Base-by-base conservation (phyloP, 2,888 invertebrate genomes). In the Drosophila subquinaria region DNA sequence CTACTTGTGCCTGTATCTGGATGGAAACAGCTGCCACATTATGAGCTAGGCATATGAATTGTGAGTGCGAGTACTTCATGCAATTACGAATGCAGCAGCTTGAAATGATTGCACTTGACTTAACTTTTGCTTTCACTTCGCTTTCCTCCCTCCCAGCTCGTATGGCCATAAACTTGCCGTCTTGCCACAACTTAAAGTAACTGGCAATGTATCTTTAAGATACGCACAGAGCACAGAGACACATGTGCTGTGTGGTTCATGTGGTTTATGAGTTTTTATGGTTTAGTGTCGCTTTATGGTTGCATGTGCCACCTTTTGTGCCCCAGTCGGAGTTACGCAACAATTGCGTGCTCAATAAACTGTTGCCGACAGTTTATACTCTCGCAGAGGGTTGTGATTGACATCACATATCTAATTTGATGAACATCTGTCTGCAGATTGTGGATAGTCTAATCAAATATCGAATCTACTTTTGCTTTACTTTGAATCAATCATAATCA, bases 31-130 rank as follows among this genome's bases (percentile, higher is more conserved):
- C 76, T 87, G 84, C 61, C 73, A 53, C 48, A 77, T 75, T 68
- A 66, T 48, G 48, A 69, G 75, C 48, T 47, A 45, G 51, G 63
- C 79, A 64, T 69, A 73, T 60, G 69, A 69, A 66, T 76, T 65
- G 62, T 50, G 68, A 63, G 62, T 65, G 59, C 69, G 68, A 63
- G 67, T 79, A 74, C 71, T 73, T 69, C 47, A 71, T 51, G 69
- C 63, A 82, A 83, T 73, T 82, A 69, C 68, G 56, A 69, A 73
- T 81, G 88, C 79, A 83, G 59, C 84, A 86, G 84, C 70, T 88
- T 81, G 84, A 77, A 69, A 69, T 77, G 79, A 85, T 83, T 81
- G 87, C 88, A 81, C 87, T 85, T 75, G 65, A 81, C 38, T 72
- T 70, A 45, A 67, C 66, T 73, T 81, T 69, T 52, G 38, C 56